phyloP scores from a whole-genome alignment of 2,113 vertebrate genomes.

The Tetrax tetrax region DNA sequence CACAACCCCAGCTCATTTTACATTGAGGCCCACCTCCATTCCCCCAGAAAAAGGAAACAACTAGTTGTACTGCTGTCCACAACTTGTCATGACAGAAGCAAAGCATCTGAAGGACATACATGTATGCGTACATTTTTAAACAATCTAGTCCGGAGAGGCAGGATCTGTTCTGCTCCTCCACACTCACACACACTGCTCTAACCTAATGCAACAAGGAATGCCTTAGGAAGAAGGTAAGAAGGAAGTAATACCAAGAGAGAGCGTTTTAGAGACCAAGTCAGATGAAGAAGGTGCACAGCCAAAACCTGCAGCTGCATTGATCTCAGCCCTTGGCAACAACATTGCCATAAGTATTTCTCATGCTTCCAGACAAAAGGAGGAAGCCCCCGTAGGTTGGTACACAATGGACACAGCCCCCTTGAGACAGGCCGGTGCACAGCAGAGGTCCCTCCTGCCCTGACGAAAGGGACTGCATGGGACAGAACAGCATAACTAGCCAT shows the following conservation, averaged over 20 bases:
- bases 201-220: neutral
- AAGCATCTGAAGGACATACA: neutral
- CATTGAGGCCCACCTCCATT: neutral
- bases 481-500: neutral
- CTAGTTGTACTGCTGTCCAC: neutral
- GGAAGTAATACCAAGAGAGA: neutral
- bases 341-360: neutral
- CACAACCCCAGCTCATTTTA: neutral
- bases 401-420: neutral
- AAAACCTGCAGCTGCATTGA: constrained; percentile 38
- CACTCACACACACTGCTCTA: neutral
- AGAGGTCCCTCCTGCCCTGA: neutral
- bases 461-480: neutral
- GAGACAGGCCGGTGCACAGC: neutral
- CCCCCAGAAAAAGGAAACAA: neutral
- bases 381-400: neutral
- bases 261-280: accelerated
- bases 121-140: neutral
- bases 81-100: neutral
- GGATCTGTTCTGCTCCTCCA: constrained; percentile 1
- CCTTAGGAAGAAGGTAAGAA: neutral
- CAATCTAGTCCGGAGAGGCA: neutral
- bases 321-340: constrained; percentile 1
- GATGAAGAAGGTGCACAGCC: neutral
- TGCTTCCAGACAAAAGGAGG: constrained; percentile 36